Conservation (phyloP, 1,140 invertebrate species). For the Zaprionus inermis region DNA sequence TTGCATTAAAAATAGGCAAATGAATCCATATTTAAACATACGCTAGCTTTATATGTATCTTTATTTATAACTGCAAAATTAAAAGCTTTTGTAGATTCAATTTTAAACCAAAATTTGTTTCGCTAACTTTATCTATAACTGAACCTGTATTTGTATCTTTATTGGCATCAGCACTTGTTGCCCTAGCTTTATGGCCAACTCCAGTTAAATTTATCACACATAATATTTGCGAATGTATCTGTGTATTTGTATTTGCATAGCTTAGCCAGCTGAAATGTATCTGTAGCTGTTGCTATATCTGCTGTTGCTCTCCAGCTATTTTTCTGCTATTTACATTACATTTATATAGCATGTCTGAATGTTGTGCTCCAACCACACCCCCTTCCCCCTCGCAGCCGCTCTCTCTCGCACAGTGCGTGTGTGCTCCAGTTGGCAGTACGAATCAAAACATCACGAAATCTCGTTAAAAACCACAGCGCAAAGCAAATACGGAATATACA, state of each 20-base stretch:
- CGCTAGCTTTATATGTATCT: too few species aligned
- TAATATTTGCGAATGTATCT: slow-evolving; percentile 5
- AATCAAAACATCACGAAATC: slow-evolving; percentile 64
- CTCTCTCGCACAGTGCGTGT: slow-evolving; percentile 10
- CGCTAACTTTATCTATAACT: background rate
- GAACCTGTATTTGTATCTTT: slow-evolving; percentile 2
- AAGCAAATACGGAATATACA: slow-evolving; percentile 46
- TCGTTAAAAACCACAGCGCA: slow-evolving; percentile 57
- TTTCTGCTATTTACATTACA: slow-evolving; percentile 26
- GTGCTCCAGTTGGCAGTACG: slow-evolving; percentile 47
- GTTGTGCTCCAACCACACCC: background rate
- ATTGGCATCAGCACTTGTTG: background rate
- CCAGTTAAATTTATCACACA: background rate
- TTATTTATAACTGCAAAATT: background rate
- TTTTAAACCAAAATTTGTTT: background rate
- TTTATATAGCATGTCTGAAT: slow-evolving; percentile 18
- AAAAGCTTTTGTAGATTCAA: background rate
- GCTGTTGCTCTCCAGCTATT: slow-evolving; percentile 1
- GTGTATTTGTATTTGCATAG: background rate
- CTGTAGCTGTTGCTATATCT: background rate
- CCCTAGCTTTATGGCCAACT: slow-evolving; percentile 1
- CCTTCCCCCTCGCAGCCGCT: background rate
- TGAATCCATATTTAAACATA: too few species aligned
- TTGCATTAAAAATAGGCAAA: too few species aligned
- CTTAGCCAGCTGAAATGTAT: slow-evolving; percentile 5